Conservation (phyloP, 2,797 vertebrate genomes). For the Buphagus erythrorhynchus region DNA sequence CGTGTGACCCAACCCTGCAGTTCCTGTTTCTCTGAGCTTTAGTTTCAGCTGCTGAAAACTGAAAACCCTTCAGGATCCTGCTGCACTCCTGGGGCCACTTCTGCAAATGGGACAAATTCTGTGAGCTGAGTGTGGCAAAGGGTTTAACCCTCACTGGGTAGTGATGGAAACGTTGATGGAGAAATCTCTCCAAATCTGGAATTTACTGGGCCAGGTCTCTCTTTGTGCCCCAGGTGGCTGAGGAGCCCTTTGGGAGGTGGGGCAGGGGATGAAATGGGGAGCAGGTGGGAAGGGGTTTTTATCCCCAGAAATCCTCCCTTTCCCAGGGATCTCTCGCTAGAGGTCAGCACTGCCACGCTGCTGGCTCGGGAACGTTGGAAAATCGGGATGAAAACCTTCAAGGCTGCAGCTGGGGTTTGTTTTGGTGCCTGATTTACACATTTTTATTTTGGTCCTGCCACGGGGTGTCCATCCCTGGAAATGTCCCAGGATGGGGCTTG, state of each 20-base stretch:
- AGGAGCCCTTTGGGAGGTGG: no score
- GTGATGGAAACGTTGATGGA: accelerated
- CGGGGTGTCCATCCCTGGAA: background rate
- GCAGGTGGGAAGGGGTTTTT: background rate
- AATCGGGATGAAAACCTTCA: background rate
- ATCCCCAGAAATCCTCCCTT: background rate
- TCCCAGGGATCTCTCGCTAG: constrained; percentile 13
- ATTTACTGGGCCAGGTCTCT: background rate
- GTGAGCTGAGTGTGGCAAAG: accelerated
- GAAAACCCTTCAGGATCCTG: background rate
- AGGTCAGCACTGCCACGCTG: constrained; percentile 5
- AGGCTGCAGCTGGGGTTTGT: accelerated
- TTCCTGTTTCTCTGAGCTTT: background rate
- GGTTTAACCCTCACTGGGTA: background rate
- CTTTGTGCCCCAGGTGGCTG: background rate
- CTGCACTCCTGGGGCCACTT: background rate
- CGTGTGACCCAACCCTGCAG: accelerated
- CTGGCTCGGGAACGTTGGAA: accelerated
- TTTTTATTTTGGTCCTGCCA: no score
- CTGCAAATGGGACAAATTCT: background rate
- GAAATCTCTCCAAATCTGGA: background rate
- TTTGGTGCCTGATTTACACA: accelerated
- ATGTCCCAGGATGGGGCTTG: background rate
- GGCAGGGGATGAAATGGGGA: background rate
- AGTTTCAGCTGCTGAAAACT: background rate